A percentile compares a stretch with the other conserved stretches of the same genome.
Evolutionary conservation across 2,888 invertebrate genomes (phyloP).

Genomic region (Drosophila cracens): DNA sequence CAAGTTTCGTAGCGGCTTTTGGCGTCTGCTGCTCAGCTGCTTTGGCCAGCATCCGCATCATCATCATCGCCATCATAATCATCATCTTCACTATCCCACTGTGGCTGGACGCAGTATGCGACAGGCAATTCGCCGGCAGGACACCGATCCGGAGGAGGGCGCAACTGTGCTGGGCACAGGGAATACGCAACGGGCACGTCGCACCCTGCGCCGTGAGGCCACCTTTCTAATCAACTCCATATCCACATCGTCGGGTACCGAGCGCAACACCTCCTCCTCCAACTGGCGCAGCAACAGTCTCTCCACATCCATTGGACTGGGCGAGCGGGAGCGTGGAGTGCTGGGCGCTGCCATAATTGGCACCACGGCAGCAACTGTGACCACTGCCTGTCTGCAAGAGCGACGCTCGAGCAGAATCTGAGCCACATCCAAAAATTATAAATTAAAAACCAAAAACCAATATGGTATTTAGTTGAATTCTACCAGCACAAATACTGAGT

Average conservation of each 20-base stretch:
- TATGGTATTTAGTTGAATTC: conserved; percentile 64
- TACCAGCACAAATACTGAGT: conserved; percentile 24
- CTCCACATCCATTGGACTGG: conserved; percentile 67
- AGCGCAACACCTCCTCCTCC: conserved; percentile 74
- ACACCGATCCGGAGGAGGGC: conserved; percentile 39
- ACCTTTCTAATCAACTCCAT: conserved; percentile 80
- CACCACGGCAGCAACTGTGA: conserved; percentile 76
- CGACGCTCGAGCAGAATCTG: conserved; percentile 56
- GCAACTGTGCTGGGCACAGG: conserved; percentile 24
- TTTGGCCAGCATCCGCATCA: conserved; percentile 60
- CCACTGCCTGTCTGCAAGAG: conserved; percentile 69
- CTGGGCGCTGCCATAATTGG: conserved; percentile 79
- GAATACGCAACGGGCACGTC: conserved; percentile 49
- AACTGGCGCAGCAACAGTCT: conserved; percentile 77
- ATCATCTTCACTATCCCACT: conserved; percentile 48
- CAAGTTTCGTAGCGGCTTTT: conserved; percentile 93
- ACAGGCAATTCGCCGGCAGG: conserved; percentile 35
- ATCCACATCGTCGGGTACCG: conserved; percentile 81
- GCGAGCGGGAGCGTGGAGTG: conserved; percentile 62
- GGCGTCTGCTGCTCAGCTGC: conserved; percentile 87
- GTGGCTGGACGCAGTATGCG: conserved; percentile 45
- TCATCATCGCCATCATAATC: conserved; percentile 58
- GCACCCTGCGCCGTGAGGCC: conserved; percentile 73
- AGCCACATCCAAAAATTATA: conserved; percentile 7
- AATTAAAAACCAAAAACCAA: conserved; percentile 5